A percentile compares a stretch with the other conserved stretches of the same genome.
These are phyloP conservation scores for Diarsia brunnea DNA, from an alignment of 2,888 invertebrate species.

Conservation along the genomic window DNA sequence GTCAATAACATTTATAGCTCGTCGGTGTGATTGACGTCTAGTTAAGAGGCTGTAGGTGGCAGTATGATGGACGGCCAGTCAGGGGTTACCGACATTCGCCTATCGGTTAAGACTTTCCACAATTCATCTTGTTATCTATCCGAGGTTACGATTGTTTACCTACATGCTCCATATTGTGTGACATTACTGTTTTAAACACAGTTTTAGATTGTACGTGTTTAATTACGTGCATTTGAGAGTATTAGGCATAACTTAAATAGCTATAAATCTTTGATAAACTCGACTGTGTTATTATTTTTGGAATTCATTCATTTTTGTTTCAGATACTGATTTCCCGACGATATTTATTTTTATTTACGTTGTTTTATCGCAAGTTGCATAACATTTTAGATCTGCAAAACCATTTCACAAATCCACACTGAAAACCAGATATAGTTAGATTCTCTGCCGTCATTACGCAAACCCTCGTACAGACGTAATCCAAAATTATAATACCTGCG, in stretches of 20 bases:
- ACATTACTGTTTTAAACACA: constrained; percentile 26
- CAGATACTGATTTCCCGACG: neutral
- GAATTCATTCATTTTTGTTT: constrained; percentile 9
- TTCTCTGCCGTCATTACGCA: constrained; percentile 42
- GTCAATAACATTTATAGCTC: constrained; percentile 56
- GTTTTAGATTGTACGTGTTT: constrained; percentile 17
- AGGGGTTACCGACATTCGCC: constrained; percentile 66
- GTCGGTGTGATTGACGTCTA: constrained; percentile 59
- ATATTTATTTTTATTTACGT: neutral
- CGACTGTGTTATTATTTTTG: constrained; percentile 6
- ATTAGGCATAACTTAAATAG: constrained; percentile 8
- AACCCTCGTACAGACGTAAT: constrained; percentile 48
- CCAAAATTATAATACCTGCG: constrained; percentile 57
- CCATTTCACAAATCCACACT: constrained; percentile 3
- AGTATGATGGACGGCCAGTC: constrained; percentile 60
- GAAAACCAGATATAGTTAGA: constrained; percentile 16
- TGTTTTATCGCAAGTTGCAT: neutral
- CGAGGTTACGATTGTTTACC: constrained; percentile 53
- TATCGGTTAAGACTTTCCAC: constrained; percentile 66
- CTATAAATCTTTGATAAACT: constrained; percentile 27
- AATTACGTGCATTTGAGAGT: constrained; percentile 10
- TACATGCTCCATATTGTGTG: constrained; percentile 38
- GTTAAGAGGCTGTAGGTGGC: constrained; percentile 57
- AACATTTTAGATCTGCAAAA: neutral
- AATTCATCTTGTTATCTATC: constrained; percentile 58